Evolutionary conservation across 2,888 invertebrate genomes (phyloP).

Genomic region (Trachelus troglodyta): DNA sequence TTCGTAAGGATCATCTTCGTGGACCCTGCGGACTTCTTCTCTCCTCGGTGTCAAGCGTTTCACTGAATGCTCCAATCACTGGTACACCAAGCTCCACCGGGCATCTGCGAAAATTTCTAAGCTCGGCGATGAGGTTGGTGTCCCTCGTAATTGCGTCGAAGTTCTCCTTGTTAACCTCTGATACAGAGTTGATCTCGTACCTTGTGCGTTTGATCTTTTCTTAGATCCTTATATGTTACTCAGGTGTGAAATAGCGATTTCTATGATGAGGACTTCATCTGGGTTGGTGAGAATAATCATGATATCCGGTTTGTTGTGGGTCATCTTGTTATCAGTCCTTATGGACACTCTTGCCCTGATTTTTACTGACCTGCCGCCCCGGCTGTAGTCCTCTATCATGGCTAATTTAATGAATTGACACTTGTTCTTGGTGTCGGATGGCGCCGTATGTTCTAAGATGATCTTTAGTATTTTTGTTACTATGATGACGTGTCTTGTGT

Average conservation of each 20-base stretch:
- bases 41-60: too few species aligned
- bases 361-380: neutral
- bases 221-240: conserved; percentile 21
- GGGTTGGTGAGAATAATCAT: conserved; percentile 11
- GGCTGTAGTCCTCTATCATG: conserved; percentile 1
- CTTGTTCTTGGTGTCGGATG: too few species aligned
- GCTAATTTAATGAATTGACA: neutral
- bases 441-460: too few species aligned
- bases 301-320: conserved; percentile 20
- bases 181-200: conserved; percentile 16
- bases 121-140: conserved; percentile 5
- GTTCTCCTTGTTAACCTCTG: neutral
- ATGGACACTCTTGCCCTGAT: conserved; percentile 11
- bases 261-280: neutral
- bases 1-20: too few species aligned
- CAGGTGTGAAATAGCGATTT: conserved; percentile 23
- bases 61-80: too few species aligned
- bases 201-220: conserved; percentile 19
- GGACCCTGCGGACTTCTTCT: too few species aligned
- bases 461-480: too few species aligned
- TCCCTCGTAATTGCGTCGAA: neutral
- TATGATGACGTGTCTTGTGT: conserved; percentile 29
- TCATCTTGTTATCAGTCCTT: neutral
- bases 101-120: neutral
- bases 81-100: too few species aligned